Evolutionary conservation across 2,888 invertebrate genomes (phyloP).

Genomic region (Odontothrips loti): DNA sequence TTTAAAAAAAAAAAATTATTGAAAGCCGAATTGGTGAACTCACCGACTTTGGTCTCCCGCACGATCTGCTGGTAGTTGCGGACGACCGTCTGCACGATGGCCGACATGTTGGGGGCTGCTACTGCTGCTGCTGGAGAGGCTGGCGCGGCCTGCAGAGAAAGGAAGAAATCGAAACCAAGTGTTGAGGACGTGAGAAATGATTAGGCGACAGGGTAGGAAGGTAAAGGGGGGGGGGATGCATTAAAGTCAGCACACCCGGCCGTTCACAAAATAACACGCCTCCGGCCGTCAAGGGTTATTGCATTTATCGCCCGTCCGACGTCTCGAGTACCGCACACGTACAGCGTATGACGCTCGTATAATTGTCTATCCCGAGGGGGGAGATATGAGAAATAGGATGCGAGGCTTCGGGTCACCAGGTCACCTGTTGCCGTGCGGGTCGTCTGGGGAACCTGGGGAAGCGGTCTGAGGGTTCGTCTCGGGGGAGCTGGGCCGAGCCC

Average conservation of each 20-base stretch:
- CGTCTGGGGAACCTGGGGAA: not conserved
- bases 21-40: no score
- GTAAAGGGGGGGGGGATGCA: not conserved
- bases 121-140: not conserved
- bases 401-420: not conserved
- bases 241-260: no score
- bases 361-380: no score
- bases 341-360: no score
- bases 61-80: conserved; percentile 16
- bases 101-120: not conserved
- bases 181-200: no score
- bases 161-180: not conserved
- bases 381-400: not conserved
- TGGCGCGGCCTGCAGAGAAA: not conserved
- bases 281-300: no score
- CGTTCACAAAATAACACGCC: no score
- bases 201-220: not conserved
- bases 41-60: conserved; percentile 14
- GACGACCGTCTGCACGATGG: conserved; percentile 16
- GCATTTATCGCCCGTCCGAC: no score
- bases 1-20: no score
- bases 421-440: not conserved
- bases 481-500: not conserved
- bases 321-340: no score
- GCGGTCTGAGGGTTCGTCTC: not conserved